Base-by-base conservation (phyloP, 2,888 invertebrate genomes). In the Melieria crassipennis region DNA sequence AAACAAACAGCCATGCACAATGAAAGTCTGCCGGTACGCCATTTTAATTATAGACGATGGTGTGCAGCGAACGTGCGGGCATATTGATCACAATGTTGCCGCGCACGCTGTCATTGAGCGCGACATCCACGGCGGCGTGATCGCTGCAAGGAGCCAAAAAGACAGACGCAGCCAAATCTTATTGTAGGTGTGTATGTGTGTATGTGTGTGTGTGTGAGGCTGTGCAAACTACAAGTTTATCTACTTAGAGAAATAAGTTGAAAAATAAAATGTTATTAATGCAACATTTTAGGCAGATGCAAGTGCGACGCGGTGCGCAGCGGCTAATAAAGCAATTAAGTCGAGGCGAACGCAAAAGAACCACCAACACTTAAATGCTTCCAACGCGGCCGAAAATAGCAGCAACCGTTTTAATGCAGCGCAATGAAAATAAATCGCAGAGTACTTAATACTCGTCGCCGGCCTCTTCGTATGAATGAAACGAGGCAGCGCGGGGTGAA, bases 1-100 rank as follows among this genome's bases (percentile, higher is more conserved):
- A 30, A 30, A 30, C 30, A 30, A 30, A 30, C 30, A 30, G 30
- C 30, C 30, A 30, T 30, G 30, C 30, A 30, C 30, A 30, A 30
- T 30, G 30, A 30, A 30, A 30, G 30, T 43, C 9, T 46, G 11
- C 13, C 58, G 5, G 45, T 46, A 6, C 10, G 13, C 16, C 45
- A 61, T 56, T 55, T 78, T 68, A 86, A 67, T 79, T 81, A 79
- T 87, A 88, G 75, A 88, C 71, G 61, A 89, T 79, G 13, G 88
- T 88, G 76, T 86, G 87, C 76, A 88, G 81, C 62, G 88, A 88
- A 72, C 82, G 82, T 48, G 82, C 78, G 4, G 86, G 85, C 69
- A 89, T 78, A 56, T 78, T 78, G 63, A 87, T 72, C 45, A 76
- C 76, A 52, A 87, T 82, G 48, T 76, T 79, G 62, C 88, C 88